These are phyloP conservation scores for Calvadosia cruxmelitensis DNA, from an alignment of 30 jellyfish, hydroid and myxozoan species.

Conservation along the genomic window DNA sequence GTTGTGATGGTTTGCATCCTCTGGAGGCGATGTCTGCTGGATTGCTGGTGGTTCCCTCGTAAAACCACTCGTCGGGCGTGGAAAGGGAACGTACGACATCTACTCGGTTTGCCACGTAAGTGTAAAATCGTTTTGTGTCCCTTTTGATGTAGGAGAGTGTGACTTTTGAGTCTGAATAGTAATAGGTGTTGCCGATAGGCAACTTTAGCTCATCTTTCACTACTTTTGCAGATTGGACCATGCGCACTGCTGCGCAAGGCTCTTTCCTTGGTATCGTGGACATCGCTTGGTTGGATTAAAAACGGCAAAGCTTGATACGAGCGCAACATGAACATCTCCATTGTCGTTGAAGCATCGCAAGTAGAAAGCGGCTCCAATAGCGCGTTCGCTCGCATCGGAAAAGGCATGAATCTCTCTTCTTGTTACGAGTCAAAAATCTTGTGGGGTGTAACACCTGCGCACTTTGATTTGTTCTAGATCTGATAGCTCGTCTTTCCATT, in stretches of 20 bases:
- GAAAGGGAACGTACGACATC: too few species aligned
- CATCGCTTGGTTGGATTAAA: too few species aligned
- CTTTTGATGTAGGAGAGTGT: constrained; percentile 20
- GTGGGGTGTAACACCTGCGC: constrained; percentile 20
- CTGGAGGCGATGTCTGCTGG: neutral
- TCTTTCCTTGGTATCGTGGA: constrained; percentile 35
- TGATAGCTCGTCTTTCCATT: constrained; percentile 2
- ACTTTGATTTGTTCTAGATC: neutral
- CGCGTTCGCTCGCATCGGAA: constrained; percentile 14
- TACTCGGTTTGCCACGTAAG: constrained; percentile 38
- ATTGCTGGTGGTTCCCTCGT: too few species aligned
- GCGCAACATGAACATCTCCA: constrained; percentile 12
- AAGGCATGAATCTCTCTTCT: constrained; percentile 7
- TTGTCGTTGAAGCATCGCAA: constrained; percentile 5
- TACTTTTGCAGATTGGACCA: constrained; percentile 10
- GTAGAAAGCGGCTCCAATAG: constrained; percentile 22
- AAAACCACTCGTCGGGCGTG: too few species aligned
- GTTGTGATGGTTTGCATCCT: neutral
- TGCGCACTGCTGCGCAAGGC: constrained; percentile 42
- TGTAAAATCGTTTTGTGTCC: constrained; percentile 18
- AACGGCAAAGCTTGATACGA: too few species aligned
- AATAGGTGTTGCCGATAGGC: neutral
- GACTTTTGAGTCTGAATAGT: constrained; percentile 37
- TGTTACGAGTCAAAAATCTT: constrained; percentile 6
- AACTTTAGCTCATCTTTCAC: constrained; percentile 32